phyloP scores from a whole-genome alignment of 2,797 vertebrate species.

The Eurystomus glaucurus region DNA sequence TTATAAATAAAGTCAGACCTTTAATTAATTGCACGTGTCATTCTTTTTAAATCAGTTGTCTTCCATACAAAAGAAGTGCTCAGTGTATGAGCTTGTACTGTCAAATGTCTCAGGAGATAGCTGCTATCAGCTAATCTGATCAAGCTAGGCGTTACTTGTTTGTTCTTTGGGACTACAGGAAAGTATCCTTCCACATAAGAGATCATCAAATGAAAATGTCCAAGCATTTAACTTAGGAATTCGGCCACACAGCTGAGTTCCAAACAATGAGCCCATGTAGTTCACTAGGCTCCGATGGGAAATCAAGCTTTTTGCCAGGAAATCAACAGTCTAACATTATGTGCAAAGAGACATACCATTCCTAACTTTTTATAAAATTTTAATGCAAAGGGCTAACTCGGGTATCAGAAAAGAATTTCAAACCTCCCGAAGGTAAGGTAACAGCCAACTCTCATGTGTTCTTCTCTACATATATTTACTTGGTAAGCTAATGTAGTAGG shows the following conservation, averaged over 20 bases:
- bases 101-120: constrained; percentile 3
- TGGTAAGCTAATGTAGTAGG: not conserved
- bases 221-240: constrained; percentile 34
- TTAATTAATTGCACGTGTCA: not conserved
- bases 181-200: not conserved
- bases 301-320: constrained; percentile 20
- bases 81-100: not conserved
- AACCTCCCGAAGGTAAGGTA: not conserved
- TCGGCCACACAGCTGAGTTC: not conserved
- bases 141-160: not conserved
- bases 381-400: not conserved
- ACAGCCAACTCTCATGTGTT: not conserved
- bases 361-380: not conserved
- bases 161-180: constrained; percentile 12
- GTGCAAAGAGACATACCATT: not conserved
- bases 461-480: not conserved
- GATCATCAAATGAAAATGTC: not conserved
- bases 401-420: not conserved
- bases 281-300: not conserved
- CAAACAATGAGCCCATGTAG: not conserved
- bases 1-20: not conserved
- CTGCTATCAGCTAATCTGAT: constrained; percentile 26
- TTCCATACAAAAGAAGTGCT: not conserved
- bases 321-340: not conserved
- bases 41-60: constrained; percentile 13